Evolutionary conservation across 2,113 vertebrate species (phyloP).

Genomic region (Ardeotis arabs): DNA sequence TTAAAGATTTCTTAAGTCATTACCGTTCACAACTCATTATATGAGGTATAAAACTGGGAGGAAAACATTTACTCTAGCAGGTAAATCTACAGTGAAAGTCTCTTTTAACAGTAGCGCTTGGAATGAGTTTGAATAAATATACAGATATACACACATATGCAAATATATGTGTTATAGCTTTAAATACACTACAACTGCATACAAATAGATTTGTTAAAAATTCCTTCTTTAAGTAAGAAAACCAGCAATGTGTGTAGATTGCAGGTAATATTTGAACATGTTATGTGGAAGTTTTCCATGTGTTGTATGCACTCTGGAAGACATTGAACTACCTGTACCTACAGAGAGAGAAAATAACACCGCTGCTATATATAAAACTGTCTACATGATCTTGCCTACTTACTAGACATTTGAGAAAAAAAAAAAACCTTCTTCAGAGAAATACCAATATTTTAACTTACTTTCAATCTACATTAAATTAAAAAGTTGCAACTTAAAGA

Average conservation of each 20-base stretch:
- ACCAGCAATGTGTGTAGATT: not conserved
- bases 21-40: not conserved
- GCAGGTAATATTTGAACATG: not conserved
- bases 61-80: not conserved
- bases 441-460: not conserved
- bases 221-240: not conserved
- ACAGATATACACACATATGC: not conserved
- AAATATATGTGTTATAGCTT: not conserved
- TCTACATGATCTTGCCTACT: not conserved
- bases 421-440: not conserved
- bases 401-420: not conserved
- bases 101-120: not conserved
- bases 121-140: not conserved
- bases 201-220: not conserved
- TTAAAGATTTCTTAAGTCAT: not conserved
- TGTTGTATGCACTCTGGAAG: not conserved
- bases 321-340: not conserved
- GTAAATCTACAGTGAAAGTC: not conserved
- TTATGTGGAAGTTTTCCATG: not conserved
- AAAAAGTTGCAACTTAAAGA: not conserved
- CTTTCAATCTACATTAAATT: not conserved
- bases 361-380: not conserved
- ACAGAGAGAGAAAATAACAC: not conserved
- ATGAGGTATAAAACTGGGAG: not conserved
- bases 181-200: not conserved